phyloP scores from a whole-genome alignment of 2,888 invertebrate genomes.

The Agrilus cyanescens region DNA sequence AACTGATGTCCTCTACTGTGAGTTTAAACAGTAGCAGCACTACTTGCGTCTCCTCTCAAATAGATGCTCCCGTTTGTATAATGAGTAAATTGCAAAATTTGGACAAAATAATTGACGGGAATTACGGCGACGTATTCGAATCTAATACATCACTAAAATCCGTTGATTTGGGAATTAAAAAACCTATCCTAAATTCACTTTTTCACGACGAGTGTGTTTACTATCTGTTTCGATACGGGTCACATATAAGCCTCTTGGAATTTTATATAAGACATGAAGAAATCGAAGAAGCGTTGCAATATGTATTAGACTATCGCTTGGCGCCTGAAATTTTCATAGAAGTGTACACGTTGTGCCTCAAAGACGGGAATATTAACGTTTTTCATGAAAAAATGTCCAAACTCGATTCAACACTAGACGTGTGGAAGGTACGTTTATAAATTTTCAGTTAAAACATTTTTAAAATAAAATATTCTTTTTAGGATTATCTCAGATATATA shows the following conservation, averaged over 20 bases:
- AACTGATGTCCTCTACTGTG: constrained; percentile 18
- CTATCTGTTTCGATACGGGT: constrained; percentile 72
- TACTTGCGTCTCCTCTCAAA: constrained; percentile 20
- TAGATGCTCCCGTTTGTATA: constrained; percentile 40
- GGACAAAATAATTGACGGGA: constrained; percentile 33
- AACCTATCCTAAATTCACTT: constrained; percentile 37
- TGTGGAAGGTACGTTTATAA: constrained; percentile 51
- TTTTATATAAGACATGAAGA: constrained; percentile 67
- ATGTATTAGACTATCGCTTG: constrained; percentile 55
- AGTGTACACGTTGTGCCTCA: constrained; percentile 59
- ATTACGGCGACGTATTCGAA: constrained; percentile 20
- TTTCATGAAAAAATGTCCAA: constrained; percentile 52
- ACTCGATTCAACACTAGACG: constrained; percentile 51
- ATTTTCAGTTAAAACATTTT: background rate
- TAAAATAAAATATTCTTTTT: constrained; percentile 9
- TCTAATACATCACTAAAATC: constrained; percentile 3
- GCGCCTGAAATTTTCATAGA: constrained; percentile 61
- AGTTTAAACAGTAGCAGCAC: constrained; percentile 22
- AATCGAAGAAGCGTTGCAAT: constrained; percentile 54
- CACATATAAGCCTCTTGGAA: constrained; percentile 57
- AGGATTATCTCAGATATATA: constrained; percentile 55
- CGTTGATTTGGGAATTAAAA: constrained; percentile 13
- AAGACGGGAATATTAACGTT: constrained; percentile 47
- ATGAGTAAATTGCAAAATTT: constrained; percentile 36
- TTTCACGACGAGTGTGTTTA: constrained; percentile 69